A percentile compares a stretch with the other conserved stretches of the same genome.
Conservation (phyloP, 2,888 invertebrate species). For the Mythimna albipuncta region DNA sequence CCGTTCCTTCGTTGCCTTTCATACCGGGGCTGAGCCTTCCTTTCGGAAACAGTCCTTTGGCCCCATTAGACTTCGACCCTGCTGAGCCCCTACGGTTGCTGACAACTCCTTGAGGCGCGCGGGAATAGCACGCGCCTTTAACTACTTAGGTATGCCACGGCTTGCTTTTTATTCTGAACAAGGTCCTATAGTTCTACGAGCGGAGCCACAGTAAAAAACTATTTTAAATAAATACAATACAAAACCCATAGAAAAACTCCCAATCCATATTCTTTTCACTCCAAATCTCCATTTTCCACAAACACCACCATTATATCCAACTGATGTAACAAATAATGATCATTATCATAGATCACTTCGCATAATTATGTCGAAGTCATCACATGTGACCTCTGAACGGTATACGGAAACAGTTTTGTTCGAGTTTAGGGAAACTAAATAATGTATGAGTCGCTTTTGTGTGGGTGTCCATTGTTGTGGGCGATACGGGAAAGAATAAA, state of each 20-base stretch:
- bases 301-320: slow-evolving; percentile 7
- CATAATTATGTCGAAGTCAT: slow-evolving; percentile 30
- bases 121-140: too few relatives aligned
- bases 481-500: slow-evolving; percentile 27
- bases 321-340: slow-evolving; percentile 26
- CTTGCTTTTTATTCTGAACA: not conserved
- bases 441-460: slow-evolving; percentile 61
- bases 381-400: slow-evolving; percentile 59
- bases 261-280: slow-evolving; percentile 7
- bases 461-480: slow-evolving; percentile 44
- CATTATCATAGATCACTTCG: slow-evolving; percentile 38
- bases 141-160: too few relatives aligned
- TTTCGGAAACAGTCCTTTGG: too few relatives aligned
- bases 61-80: too few relatives aligned
- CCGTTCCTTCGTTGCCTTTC: too few relatives aligned
- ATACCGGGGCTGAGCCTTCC: too few relatives aligned
- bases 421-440: slow-evolving; percentile 54
- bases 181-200: not conserved
- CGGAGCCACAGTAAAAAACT: not conserved
- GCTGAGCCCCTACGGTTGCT: too few relatives aligned
- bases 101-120: too few relatives aligned
- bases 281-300: slow-evolving; percentile 29
- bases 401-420: slow-evolving; percentile 51
- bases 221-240: slow-evolving; percentile 6
- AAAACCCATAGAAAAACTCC: not conserved